phyloP scores from a whole-genome alignment of 2,113 vertebrate species.

The Myrmophylax atrothorax region DNA sequence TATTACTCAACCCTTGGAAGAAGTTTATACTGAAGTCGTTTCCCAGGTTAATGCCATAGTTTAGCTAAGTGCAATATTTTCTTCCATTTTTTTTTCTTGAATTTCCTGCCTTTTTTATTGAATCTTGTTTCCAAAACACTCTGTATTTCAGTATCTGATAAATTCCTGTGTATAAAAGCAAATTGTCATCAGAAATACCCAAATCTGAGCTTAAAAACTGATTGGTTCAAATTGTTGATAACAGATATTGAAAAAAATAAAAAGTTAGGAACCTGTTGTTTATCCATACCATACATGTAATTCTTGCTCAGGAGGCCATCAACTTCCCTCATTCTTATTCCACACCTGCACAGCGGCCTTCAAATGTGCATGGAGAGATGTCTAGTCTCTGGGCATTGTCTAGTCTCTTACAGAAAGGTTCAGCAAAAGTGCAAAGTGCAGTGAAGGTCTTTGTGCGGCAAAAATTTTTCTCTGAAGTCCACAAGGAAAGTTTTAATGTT shows the following conservation, averaged over 20 bases:
- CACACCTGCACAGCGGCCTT: not conserved
- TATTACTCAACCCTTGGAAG: not conserved
- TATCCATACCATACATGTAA: not conserved
- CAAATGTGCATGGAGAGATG: not conserved
- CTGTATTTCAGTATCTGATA: not conserved
- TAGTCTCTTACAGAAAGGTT: not conserved
- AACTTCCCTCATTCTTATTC: not conserved
- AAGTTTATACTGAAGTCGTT: not conserved
- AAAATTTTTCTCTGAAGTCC: not conserved
- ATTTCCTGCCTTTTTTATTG: not conserved
- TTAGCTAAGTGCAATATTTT: not conserved
- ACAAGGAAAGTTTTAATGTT: not conserved
- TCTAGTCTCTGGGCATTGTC: not conserved
- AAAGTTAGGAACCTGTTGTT: not conserved
- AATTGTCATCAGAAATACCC: not conserved
- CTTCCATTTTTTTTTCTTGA: not conserved
- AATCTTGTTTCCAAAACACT: not conserved
- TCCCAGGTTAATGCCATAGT: not conserved
- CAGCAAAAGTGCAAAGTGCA: not conserved
- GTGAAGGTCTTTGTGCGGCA: not conserved
- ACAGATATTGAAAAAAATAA: not conserved
- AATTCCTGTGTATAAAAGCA: not conserved
- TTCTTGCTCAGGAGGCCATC: not conserved
- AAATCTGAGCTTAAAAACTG: not conserved
- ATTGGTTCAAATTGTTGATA: not conserved